Evolutionary conservation across 35 echinoderm and acorn worm genomes (phyloP).

Genomic region (Diadema setosum): DNA sequence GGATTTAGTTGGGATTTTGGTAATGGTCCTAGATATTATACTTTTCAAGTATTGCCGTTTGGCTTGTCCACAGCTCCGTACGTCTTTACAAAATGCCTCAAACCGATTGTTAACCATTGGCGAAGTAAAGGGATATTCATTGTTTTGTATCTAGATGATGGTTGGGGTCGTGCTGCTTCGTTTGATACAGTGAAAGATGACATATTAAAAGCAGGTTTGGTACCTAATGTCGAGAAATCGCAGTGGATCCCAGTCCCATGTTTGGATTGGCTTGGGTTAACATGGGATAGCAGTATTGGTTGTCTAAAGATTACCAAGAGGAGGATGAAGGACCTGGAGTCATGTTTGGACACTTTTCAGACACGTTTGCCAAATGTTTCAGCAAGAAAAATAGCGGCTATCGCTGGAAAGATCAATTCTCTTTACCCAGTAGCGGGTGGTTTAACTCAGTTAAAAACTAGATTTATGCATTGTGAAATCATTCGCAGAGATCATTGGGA

Average conservation of each 20-base stretch:
- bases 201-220: conserved; percentile 6
- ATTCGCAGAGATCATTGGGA: no score
- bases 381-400: not conserved
- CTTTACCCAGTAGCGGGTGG: not conserved
- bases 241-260: no score
- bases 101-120: conserved; percentile 31
- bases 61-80: conserved; percentile 32
- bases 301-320: not conserved
- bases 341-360: not conserved
- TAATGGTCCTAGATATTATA: not conserved
- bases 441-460: conserved; percentile 5
- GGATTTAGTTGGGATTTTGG: conserved; percentile 38
- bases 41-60: conserved; percentile 32
- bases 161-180: not conserved
- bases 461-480: conserved; percentile 35
- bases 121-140: conserved; percentile 22
- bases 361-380: not conserved
- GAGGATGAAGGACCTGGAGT: not conserved
- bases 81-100: conserved; percentile 14
- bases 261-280: no score
- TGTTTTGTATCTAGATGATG: conserved; percentile 47
- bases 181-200: conserved; percentile 17
- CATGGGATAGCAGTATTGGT: no score
- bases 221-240: conserved; percentile 35
- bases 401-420: conserved; percentile 14